Evolutionary conservation across 2,888 invertebrate species (phyloP).

Genomic region (Meteorus cinctellus): DNA sequence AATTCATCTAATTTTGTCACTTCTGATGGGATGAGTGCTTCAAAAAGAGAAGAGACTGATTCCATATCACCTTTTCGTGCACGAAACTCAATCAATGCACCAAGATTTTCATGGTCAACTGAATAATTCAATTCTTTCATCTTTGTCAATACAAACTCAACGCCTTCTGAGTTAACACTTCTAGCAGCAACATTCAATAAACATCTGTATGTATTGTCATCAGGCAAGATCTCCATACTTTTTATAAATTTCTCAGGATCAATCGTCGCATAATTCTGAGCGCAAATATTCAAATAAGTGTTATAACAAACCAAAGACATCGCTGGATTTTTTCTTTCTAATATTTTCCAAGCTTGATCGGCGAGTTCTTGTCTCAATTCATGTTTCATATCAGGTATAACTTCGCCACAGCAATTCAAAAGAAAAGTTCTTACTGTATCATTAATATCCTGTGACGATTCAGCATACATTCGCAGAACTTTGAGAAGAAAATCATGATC

Average conservation of each 20-base stretch:
- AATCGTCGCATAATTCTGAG: constrained; percentile 76
- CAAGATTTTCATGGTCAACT: constrained; percentile 77
- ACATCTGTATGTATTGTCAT: constrained; percentile 76
- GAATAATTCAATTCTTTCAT: constrained; percentile 77
- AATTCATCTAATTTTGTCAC: constrained; percentile 73
- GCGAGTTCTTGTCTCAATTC: constrained; percentile 74
- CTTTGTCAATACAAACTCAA: constrained; percentile 76
- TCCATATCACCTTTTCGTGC: constrained; percentile 68
- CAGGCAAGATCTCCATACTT: constrained; percentile 74
- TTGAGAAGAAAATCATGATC: constrained; percentile 15
- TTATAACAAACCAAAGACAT: constrained; percentile 76
- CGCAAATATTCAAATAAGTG: constrained; percentile 76
- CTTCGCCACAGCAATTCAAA: constrained; percentile 76
- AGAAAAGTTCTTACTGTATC: constrained; percentile 70
- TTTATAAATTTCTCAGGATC: constrained; percentile 74
- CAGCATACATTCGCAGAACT: constrained; percentile 8
- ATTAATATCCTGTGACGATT: background rate
- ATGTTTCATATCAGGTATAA: constrained; percentile 75
- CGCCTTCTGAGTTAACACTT: constrained; percentile 76
- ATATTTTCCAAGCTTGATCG: constrained; percentile 75
- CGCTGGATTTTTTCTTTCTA: constrained; percentile 73
- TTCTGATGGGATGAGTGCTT: constrained; percentile 77
- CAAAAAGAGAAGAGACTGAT: constrained; percentile 75
- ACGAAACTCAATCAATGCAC: constrained; percentile 78
- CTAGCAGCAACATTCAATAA: constrained; percentile 75